Percentiles rank a stretch among this genome's conserved stretches.
phyloP scores from a whole-genome alignment of 2,888 invertebrate species.

The Chaetoderma sp. region DNA sequence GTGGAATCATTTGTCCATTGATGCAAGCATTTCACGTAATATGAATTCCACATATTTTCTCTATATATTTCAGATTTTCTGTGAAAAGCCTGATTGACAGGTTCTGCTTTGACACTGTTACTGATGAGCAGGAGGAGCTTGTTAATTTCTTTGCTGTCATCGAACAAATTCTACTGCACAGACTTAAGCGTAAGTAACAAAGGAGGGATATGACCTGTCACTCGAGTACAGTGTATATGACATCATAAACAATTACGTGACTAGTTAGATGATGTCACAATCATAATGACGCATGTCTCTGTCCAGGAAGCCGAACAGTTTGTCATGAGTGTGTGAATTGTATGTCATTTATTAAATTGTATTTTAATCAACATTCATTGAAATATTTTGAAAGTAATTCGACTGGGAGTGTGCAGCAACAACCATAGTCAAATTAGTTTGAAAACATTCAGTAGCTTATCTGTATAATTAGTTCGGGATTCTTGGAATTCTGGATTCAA shows the following conservation, averaged over 20 bases:
- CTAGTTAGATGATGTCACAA: background rate
- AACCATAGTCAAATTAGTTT: too few relatives aligned
- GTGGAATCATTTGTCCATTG: too few relatives aligned
- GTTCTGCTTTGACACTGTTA: conserved; percentile 48
- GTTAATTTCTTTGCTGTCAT: conserved; percentile 56
- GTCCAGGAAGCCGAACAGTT: too few relatives aligned
- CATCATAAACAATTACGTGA: background rate
- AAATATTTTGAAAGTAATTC: too few relatives aligned
- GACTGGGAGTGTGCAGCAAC: too few relatives aligned
- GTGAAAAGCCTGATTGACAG: conserved; percentile 57
- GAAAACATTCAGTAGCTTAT: too few relatives aligned
- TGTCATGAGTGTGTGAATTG: too few relatives aligned
- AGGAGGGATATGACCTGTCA: background rate
- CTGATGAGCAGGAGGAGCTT: conserved; percentile 54
- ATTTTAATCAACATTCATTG: too few relatives aligned
- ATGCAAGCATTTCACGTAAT: background rate
- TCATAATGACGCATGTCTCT: too few relatives aligned
- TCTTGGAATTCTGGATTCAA: too few relatives aligned
- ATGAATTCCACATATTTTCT: background rate
- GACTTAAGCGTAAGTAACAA: conserved; percentile 45
- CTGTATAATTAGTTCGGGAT: too few relatives aligned
- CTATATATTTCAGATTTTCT: conserved; percentile 45
- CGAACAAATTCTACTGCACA: conserved; percentile 53
- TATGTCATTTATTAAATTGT: too few relatives aligned
- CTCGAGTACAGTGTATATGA: background rate